phyloP scores from a whole-genome alignment of 2,797 vertebrate species.

The Coregonus ussuriensis region DNA sequence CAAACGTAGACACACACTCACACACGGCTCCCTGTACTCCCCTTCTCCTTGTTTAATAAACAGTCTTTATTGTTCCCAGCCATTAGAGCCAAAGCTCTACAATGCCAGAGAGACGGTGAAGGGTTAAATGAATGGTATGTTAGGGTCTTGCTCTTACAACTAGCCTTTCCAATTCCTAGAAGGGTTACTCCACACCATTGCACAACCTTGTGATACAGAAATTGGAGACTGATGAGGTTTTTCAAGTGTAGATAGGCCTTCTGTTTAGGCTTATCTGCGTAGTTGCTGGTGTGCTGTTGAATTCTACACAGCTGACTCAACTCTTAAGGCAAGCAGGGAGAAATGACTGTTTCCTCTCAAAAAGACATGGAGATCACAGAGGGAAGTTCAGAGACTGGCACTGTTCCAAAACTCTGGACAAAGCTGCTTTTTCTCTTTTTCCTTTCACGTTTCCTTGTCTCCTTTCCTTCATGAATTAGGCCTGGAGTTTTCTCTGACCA shows the following conservation, averaged over 20 bases:
- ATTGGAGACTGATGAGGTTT: neutral
- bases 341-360: neutral
- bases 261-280: neutral
- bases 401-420: neutral
- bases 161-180: neutral
- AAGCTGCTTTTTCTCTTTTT: neutral
- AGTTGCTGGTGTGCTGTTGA: neutral
- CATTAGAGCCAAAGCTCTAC: too few species aligned
- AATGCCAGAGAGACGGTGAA: neutral
- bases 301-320: neutral
- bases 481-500: too few species aligned
- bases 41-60: too few species aligned
- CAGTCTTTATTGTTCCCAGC: too few species aligned
- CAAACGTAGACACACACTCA: too few species aligned
- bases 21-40: too few species aligned
- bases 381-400: neutral
- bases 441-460: neutral
- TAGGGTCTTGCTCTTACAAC: neutral
- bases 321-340: neutral
- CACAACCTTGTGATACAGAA: constrained; percentile 2
- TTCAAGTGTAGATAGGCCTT: neutral
- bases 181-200: neutral
- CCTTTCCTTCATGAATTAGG: neutral
- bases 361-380: neutral
- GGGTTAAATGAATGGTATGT: neutral